phyloP scores from a whole-genome alignment of 1,140 invertebrate species.

The Sycophila sp. region DNA sequence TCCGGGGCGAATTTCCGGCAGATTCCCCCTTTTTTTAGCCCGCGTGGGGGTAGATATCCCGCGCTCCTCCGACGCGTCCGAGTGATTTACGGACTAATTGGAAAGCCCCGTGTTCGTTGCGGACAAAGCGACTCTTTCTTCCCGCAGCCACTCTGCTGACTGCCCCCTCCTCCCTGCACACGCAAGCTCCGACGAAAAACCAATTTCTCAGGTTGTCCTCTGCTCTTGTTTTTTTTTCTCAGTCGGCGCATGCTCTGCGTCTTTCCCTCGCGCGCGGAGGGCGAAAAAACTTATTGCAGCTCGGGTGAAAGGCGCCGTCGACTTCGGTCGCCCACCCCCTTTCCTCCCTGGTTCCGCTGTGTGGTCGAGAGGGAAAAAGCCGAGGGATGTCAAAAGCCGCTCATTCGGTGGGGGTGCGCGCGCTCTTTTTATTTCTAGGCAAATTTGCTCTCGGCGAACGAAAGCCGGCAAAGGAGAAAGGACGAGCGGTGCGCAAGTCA shows the following conservation, averaged over 20 bases:
- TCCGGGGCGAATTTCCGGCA: conserved; percentile 13
- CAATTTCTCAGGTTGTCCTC: background rate
- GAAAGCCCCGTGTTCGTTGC: conserved; percentile 29
- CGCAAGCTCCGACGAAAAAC: conserved; percentile 8
- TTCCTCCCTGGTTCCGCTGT: too few relatives aligned
- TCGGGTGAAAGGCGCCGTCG: too few relatives aligned
- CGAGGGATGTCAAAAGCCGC: background rate
- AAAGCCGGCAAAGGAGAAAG: background rate
- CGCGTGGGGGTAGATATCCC: conserved; percentile 10
- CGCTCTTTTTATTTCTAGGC: background rate
- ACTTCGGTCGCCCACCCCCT: too few relatives aligned
- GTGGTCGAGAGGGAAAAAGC: background rate
- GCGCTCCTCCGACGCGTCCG: background rate
- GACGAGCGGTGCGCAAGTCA: too few relatives aligned
- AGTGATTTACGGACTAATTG: conserved; percentile 39
- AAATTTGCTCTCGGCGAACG: background rate
- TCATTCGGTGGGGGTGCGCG: background rate
- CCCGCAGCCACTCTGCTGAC: conserved; percentile 3
- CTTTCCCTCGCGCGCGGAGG: background rate
- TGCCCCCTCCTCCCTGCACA: conserved; percentile 4
- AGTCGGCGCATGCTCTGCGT: background rate
- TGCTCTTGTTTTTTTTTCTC: background rate
- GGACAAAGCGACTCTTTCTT: conserved; percentile 15
- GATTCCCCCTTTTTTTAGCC: conserved; percentile 5
- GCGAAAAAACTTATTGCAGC: background rate